Conservation (phyloP, 2,113 vertebrate genomes). For the Poeciliopsis prolifica region DNA sequence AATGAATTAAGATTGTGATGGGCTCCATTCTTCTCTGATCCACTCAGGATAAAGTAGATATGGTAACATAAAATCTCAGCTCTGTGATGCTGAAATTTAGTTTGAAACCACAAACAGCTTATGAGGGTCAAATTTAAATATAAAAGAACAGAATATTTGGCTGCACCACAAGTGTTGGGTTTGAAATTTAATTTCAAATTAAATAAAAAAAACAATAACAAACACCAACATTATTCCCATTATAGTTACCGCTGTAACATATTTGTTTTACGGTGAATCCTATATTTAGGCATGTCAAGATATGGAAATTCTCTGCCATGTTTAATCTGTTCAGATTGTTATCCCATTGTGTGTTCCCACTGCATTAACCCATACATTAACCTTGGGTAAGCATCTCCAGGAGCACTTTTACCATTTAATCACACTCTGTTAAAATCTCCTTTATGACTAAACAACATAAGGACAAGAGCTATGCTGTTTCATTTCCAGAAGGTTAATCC, state of each 20-base stretch:
- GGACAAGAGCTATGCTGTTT: not conserved
- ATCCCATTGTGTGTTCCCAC: not conserved
- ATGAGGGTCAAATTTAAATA: not conserved
- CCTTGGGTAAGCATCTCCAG: constrained; percentile 1
- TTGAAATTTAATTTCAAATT: not conserved
- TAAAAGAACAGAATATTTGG: not conserved
- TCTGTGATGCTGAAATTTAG: not conserved
- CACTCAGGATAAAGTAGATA: not conserved
- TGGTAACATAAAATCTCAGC: not conserved
- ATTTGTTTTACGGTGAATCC: not conserved
- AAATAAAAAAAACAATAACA: no score
- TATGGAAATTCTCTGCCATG: not conserved
- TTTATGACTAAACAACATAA: not conserved
- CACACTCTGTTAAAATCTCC: not conserved
- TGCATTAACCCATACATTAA: constrained; percentile 8
- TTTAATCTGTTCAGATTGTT: not conserved
- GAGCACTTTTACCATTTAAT: not conserved
- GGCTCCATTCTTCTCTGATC: not conserved
- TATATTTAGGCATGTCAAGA: not conserved
- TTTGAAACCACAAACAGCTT: not conserved
- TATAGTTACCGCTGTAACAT: not conserved
- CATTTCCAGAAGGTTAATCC: constrained; percentile 12
- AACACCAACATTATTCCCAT: no score
- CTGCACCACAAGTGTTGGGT: not conserved
- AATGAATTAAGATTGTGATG: not conserved